Percentiles rank a stretch among this genome's conserved stretches.
These are phyloP conservation scores for Pangasianodon hypophthalmus DNA, from an alignment of 2,113 vertebrate species.

Conservation along the genomic window DNA sequence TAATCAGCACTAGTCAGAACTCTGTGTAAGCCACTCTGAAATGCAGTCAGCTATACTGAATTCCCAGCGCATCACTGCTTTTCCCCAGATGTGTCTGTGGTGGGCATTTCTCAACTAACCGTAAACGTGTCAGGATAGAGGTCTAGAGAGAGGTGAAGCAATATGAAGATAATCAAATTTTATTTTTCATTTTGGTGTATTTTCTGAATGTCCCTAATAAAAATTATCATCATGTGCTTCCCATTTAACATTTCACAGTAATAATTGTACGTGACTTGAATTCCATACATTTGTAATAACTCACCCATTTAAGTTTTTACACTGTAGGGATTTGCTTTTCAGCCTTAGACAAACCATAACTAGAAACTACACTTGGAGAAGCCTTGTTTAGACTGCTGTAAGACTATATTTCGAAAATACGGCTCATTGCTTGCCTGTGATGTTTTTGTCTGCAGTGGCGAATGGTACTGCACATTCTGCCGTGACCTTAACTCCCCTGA, in stretches of 20 bases:
- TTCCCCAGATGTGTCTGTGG: not conserved
- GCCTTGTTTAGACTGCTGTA: not conserved
- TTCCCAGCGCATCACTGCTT: not conserved
- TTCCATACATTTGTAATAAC: not conserved
- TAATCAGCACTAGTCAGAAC: not conserved
- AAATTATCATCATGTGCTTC: not conserved
- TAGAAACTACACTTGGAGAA: not conserved
- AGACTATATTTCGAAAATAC: not conserved
- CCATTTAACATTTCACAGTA: not conserved
- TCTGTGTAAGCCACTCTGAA: not conserved
- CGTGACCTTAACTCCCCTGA: conserved; percentile 83
- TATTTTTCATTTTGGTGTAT: not conserved
- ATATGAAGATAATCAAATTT: not conserved
- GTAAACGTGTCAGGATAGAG: not conserved
- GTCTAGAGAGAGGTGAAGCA: not conserved
- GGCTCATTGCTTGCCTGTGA: not conserved
- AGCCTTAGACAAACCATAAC: not conserved
- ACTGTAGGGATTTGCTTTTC: not conserved
- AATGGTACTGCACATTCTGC: conserved; percentile 95
- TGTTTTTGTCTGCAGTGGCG: conserved; percentile 77
- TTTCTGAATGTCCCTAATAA: not conserved
- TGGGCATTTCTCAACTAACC: not conserved
- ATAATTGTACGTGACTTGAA: not conserved
- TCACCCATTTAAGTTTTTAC: not conserved
- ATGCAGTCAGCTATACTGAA: not conserved